phyloP scores from a whole-genome alignment of 2,888 invertebrate species.

The Doris montereyensis region DNA sequence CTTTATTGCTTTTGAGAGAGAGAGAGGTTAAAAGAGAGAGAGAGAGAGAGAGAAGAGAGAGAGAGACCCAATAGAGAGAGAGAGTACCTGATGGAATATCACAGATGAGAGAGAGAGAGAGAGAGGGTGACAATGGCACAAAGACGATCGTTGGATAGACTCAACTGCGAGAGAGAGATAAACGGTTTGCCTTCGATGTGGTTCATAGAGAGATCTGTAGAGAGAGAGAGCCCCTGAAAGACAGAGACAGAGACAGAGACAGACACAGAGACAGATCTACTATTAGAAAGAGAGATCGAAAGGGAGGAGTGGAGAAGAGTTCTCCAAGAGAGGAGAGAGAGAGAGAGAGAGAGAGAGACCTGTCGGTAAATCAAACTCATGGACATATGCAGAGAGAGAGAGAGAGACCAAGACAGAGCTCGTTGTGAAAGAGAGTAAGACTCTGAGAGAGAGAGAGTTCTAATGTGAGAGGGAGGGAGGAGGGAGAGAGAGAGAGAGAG shows the following conservation, averaged over 20 bases:
- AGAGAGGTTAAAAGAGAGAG: too few relatives aligned
- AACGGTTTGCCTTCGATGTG: conserved; percentile 58
- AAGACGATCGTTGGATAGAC: conserved; percentile 60
- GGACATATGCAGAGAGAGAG: too few relatives aligned
- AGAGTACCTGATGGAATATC: conserved; percentile 44
- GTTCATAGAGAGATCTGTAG: conserved; percentile 69
- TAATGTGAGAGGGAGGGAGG: too few relatives aligned
- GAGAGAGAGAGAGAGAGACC: not conserved
- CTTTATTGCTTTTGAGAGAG: too few relatives aligned
- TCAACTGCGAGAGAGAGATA: too few relatives aligned
- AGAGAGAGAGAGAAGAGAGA: too few relatives aligned
- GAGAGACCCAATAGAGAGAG: too few relatives aligned
- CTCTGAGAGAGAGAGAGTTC: too few relatives aligned
- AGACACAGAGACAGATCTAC: conserved; percentile 63
- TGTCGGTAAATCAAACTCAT: not conserved
- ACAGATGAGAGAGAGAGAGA: conserved; percentile 67
- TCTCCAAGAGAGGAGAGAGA: not conserved
- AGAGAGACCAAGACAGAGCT: too few relatives aligned
- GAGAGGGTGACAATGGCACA: conserved; percentile 66
- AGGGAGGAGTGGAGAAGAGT: too few relatives aligned
- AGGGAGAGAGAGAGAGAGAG: too few relatives aligned
- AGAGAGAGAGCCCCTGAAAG: conserved; percentile 68
- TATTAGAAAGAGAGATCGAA: conserved; percentile 60
- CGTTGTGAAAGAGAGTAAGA: too few relatives aligned
- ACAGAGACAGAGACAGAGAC: conserved; percentile 70